phyloP scores from a whole-genome alignment of 2,888 invertebrate genomes.

The Portevinia maculata region DNA sequence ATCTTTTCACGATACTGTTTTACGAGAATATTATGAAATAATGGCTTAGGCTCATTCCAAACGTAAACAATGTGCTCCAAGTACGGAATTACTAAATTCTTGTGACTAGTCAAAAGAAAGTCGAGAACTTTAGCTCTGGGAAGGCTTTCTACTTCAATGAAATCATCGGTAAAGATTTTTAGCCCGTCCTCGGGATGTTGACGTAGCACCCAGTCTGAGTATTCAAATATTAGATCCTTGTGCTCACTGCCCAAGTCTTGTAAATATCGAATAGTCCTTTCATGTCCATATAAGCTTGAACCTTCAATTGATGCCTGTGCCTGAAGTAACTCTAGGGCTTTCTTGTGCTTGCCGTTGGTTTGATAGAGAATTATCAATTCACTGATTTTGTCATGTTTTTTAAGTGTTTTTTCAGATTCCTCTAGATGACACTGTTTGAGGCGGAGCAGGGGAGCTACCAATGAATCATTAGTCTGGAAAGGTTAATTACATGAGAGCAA shows the following conservation, averaged over 20 bases:
- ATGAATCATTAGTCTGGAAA: slow-evolving; percentile 95
- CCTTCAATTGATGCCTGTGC: slow-evolving; percentile 86
- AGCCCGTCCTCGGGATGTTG: slow-evolving; percentile 95
- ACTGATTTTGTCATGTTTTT: slow-evolving; percentile 93
- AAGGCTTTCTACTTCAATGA: slow-evolving; percentile 93
- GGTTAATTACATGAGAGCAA: slow-evolving; percentile 3
- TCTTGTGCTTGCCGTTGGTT: slow-evolving; percentile 95
- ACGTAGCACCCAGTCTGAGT: slow-evolving; percentile 95
- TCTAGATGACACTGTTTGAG: slow-evolving; percentile 96
- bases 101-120: slow-evolving; percentile 92
- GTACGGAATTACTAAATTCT: slow-evolving; percentile 93
- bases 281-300: slow-evolving; percentile 90
- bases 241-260: slow-evolving; percentile 93
- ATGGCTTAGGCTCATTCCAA: slow-evolving; percentile 93
- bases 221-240: slow-evolving; percentile 95
- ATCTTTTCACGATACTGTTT: slow-evolving; percentile 93
- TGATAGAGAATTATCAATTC: slow-evolving; percentile 98
- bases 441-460: slow-evolving; percentile 95
- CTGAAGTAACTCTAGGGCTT: slow-evolving; percentile 94
- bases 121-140: slow-evolving; percentile 95
- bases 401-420: slow-evolving; percentile 95
- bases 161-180: slow-evolving; percentile 93
- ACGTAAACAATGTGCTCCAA: slow-evolving; percentile 95
- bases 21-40: slow-evolving; percentile 95
- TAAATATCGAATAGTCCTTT: slow-evolving; percentile 94